phyloP scores from a whole-genome alignment of 2,888 invertebrate species.

The Crematogaster levior region DNA sequence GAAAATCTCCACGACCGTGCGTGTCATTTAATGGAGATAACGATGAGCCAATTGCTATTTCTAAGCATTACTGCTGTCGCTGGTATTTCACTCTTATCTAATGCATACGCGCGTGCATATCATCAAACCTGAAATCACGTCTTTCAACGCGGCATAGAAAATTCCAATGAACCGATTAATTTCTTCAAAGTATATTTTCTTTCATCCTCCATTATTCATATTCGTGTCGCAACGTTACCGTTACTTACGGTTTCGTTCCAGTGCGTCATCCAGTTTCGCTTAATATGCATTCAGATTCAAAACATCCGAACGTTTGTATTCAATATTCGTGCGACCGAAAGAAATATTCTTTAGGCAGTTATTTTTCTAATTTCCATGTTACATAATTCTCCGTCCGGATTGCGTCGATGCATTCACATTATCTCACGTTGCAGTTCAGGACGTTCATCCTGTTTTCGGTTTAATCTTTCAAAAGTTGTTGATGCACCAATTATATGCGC shows the following conservation, averaged over 20 bases:
- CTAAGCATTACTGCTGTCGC: neutral
- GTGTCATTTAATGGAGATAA: constrained; percentile 11
- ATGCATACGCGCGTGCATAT: neutral
- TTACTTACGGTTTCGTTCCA: neutral
- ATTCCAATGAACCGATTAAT: neutral
- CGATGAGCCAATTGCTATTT: constrained; percentile 10
- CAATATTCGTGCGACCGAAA: neutral
- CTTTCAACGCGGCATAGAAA: neutral
- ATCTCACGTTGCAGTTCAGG: neutral
- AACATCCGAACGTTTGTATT: neutral
- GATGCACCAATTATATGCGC: constrained; percentile 18
- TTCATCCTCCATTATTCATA: neutral
- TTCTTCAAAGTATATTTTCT: neutral
- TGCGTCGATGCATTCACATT: neutral
- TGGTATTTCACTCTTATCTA: constrained; percentile 6
- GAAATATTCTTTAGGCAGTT: neutral
- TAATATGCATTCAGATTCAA: neutral
- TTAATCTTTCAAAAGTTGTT: neutral
- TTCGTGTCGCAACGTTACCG: neutral
- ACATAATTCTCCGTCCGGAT: neutral
- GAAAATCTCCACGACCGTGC: neutral
- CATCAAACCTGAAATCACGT: neutral
- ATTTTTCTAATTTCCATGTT: neutral
- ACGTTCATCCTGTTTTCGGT: neutral
- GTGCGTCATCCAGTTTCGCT: neutral